These are phyloP conservation scores for Nautilus pompilius DNA, from an alignment of 1,140 invertebrate genomes.

Conservation along the genomic window DNA sequence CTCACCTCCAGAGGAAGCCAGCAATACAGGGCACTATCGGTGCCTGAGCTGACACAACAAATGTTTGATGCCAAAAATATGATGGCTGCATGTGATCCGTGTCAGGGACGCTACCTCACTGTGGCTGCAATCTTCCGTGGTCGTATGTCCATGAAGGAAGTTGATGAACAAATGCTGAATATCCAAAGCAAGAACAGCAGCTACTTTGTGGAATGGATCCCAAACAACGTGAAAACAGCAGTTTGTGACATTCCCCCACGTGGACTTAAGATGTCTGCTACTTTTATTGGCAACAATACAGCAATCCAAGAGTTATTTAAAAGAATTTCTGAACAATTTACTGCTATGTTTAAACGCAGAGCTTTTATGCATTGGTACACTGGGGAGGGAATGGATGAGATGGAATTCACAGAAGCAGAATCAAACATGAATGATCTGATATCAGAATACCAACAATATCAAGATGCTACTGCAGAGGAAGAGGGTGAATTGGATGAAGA, in stretches of 20 bases:
- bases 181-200: constrained; percentile 59
- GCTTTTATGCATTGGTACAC: constrained; percentile 80
- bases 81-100: constrained; percentile 74
- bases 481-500: constrained; percentile 61
- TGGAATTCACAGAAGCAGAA: constrained; percentile 74
- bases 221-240: constrained; percentile 72
- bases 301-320: constrained; percentile 87
- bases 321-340: constrained; percentile 66
- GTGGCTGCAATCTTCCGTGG: constrained; percentile 90
- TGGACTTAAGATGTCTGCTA: constrained; percentile 60
- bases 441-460: constrained; percentile 70
- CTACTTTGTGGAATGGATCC: constrained; percentile 93
- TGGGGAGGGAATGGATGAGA: constrained; percentile 79
- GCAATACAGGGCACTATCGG: constrained; percentile 60
- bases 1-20: constrained; percentile 62
- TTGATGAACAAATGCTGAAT: constrained; percentile 61
- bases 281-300: constrained; percentile 71
- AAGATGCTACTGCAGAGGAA: constrained; percentile 50
- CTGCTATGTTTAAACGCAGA: constrained; percentile 64
- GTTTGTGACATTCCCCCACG: constrained; percentile 58
- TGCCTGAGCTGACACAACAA: constrained; percentile 63
- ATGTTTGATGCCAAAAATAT: constrained; percentile 76
- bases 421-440: constrained; percentile 82
- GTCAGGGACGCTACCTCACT: constrained; percentile 69
- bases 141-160: constrained; percentile 95